Percentiles rank a stretch among this genome's conserved stretches.
phyloP scores from a whole-genome alignment of 2,113 vertebrate species.

The Pycnonotus jocosus region DNA sequence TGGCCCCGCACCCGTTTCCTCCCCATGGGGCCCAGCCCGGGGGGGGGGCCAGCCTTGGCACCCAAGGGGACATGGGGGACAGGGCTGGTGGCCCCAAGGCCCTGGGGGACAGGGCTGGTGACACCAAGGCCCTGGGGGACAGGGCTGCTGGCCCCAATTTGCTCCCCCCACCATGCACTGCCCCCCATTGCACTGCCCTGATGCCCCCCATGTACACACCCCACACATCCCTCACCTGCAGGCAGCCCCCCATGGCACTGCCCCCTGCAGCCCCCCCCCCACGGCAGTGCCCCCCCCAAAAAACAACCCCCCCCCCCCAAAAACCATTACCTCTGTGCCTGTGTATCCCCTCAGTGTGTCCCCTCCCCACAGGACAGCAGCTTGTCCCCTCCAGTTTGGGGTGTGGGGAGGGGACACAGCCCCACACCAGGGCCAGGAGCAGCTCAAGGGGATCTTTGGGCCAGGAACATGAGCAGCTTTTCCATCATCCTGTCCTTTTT shows the following conservation, averaged over 20 bases:
- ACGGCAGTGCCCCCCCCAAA: no score
- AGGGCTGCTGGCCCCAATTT: not conserved
- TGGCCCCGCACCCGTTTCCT: not conserved
- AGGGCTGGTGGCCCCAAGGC: not conserved
- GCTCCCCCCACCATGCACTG: no score
- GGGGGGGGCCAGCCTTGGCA: fast-evolving
- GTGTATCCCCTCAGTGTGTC: no score
- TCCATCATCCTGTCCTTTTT: not conserved
- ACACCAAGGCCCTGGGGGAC: not conserved
- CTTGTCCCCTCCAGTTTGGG: not conserved
- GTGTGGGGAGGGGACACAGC: not conserved
- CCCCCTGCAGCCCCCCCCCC: no score
- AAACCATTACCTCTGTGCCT: no score
- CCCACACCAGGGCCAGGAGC: not conserved
- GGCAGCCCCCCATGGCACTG: not conserved
- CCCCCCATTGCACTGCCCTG: not conserved
- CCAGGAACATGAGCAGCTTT: fast-evolving
- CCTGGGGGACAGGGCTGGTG: not conserved
- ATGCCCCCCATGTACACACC: not conserved
- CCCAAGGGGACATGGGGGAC: not conserved
- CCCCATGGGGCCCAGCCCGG: fast-evolving
- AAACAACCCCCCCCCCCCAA: no score
- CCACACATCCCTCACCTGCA: not conserved
- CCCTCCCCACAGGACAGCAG: not conserved
- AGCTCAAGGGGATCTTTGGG: not conserved